Evolutionary conservation across 2,113 vertebrate species (phyloP).

Genomic region (Noctilio leporinus): DNA sequence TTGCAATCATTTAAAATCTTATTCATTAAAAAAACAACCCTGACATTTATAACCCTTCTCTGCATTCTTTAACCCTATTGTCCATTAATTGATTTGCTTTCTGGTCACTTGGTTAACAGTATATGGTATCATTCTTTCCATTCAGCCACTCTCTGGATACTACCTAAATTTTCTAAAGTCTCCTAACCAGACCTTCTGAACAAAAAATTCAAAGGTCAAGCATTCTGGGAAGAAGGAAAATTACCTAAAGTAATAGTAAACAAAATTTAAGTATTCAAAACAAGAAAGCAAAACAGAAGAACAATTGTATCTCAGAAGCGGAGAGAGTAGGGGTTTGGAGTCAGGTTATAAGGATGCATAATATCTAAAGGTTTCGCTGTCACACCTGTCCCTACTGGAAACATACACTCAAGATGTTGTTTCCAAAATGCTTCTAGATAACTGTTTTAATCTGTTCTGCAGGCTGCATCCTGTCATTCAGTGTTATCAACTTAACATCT

Average conservation of each 20-base stretch:
- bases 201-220: not conserved
- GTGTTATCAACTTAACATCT: not conserved
- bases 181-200: not conserved
- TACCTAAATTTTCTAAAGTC: not conserved
- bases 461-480: not conserved
- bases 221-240: not conserved
- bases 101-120: not conserved
- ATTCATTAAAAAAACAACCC: not conserved
- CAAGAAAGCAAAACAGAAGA: not conserved
- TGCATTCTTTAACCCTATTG: not conserved
- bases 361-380: accelerated
- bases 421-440: not conserved
- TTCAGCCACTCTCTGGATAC: not conserved
- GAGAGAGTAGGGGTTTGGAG: not conserved
- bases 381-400: not conserved
- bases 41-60: accelerated
- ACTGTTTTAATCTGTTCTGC: not conserved
- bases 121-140: not conserved
- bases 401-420: not conserved
- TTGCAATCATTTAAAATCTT: not conserved
- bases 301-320: not conserved
- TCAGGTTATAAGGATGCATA: not conserved
- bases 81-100: not conserved
- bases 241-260: not conserved
- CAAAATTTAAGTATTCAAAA: not conserved